A percentile compares a stretch with the other conserved stretches of the same genome.
Conservation (phyloP, 2,888 invertebrate genomes). For the Serrognathus titanus region DNA sequence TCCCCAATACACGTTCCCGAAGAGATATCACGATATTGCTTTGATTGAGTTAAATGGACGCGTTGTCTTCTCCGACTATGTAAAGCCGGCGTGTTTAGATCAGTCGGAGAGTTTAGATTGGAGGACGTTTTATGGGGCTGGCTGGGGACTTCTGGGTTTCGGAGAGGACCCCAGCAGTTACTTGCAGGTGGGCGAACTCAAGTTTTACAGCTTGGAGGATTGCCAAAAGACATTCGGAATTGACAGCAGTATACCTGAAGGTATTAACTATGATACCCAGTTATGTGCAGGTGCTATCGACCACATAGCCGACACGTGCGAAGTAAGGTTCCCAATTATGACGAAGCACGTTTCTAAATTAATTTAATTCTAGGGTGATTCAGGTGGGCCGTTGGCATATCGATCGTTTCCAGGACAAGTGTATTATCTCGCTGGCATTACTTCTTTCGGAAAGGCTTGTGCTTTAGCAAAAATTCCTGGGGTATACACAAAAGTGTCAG, state of each 20-base stretch:
- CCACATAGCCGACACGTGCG: slow-evolving; percentile 10
- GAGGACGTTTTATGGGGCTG: background rate
- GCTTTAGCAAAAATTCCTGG: slow-evolving; percentile 43
- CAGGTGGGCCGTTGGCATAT: slow-evolving; percentile 9
- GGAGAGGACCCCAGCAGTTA: background rate
- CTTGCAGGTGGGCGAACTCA: background rate
- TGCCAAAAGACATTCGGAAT: background rate
- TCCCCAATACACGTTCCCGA: slow-evolving; percentile 43
- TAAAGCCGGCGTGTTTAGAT: slow-evolving; percentile 49
- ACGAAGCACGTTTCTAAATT: background rate
- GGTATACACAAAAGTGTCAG: slow-evolving; percentile 57
- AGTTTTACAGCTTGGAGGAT: background rate
- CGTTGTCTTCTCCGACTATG: slow-evolving; percentile 41
- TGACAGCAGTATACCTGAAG: slow-evolving; percentile 3
- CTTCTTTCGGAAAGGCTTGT: slow-evolving; percentile 14
- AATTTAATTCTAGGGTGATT: slow-evolving; percentile 16
- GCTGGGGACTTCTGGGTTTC: background rate
- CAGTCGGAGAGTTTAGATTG: background rate
- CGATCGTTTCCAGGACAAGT: background rate
- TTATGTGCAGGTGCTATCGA: slow-evolving; percentile 10
- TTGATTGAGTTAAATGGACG: slow-evolving; percentile 45
- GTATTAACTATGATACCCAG: slow-evolving; percentile 7
- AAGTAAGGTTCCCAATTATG: background rate
- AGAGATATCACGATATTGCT: slow-evolving; percentile 53
- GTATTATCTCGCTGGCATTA: slow-evolving; percentile 7